These are phyloP conservation scores for Philopedon plagiatum DNA, from an alignment of 2,888 invertebrate species.

Conservation along the genomic window DNA sequence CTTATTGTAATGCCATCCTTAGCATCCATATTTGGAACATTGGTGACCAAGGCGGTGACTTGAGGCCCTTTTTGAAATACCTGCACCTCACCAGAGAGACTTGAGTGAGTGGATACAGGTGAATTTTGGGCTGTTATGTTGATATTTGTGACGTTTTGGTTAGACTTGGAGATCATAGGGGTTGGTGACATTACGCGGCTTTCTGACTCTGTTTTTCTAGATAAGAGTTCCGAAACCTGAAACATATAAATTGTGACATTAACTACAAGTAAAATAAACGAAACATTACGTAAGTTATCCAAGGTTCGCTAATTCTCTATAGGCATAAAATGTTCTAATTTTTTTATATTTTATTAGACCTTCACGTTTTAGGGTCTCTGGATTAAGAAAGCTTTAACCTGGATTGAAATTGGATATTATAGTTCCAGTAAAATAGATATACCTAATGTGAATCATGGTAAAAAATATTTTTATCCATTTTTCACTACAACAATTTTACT, in stretches of 20 bases:
- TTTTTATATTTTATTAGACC: no score
- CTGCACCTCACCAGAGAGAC: slow-evolving; percentile 66
- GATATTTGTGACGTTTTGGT: slow-evolving; percentile 80
- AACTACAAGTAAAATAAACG: background rate
- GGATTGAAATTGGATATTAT: no score
- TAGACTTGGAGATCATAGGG: slow-evolving; percentile 69
- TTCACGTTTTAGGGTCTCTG: no score
- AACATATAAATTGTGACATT: slow-evolving; percentile 36
- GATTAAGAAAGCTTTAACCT: no score
- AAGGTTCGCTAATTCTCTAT: no score
- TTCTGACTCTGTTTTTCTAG: slow-evolving; percentile 64
- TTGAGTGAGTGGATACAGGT: slow-evolving; percentile 49
- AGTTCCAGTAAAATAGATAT: no score
- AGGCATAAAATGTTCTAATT: no score
- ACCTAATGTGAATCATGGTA: no score
- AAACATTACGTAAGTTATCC: no score
- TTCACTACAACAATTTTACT: no score
- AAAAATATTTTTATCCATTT: no score
- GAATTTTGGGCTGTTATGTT: slow-evolving; percentile 76
- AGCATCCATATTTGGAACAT: slow-evolving; percentile 71
- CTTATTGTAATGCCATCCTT: slow-evolving; percentile 69
- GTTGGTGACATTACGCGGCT: slow-evolving; percentile 59
- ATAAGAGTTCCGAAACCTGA: slow-evolving; percentile 70
- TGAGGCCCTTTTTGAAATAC: slow-evolving; percentile 87
- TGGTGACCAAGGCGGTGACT: slow-evolving; percentile 81